Evolutionary conservation across 1,140 invertebrate species (phyloP).

Genomic region (Venturia canescens): DNA sequence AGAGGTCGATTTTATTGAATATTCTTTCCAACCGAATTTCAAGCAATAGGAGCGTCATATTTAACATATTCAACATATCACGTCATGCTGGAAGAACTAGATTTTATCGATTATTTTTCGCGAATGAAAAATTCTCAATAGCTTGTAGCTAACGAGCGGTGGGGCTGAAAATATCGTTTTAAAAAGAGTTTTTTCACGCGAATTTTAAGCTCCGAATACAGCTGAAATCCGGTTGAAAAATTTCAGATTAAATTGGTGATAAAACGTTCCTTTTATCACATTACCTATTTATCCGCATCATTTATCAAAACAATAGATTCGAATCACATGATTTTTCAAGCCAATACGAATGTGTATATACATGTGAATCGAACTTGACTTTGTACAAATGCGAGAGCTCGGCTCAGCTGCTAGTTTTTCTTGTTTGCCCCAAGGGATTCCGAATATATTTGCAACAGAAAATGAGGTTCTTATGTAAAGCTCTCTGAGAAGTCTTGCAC

Average conservation of each 20-base stretch:
- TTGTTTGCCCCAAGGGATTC: neutral
- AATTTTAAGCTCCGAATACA: neutral
- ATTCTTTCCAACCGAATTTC: no score
- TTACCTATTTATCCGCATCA: neutral
- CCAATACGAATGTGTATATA: neutral
- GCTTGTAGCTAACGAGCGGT: no score
- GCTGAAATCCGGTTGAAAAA: no score
- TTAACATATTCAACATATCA: no score
- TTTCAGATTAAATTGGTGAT: no score
- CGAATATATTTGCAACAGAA: constrained; percentile 43
- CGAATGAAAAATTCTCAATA: no score
- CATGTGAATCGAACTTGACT: neutral
- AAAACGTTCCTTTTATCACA: neutral
- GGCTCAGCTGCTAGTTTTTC: neutral
- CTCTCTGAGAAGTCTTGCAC: constrained; percentile 44
- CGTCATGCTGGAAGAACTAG: no score
- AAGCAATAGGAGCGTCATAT: no score
- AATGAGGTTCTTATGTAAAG: constrained; percentile 49
- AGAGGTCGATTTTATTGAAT: neutral
- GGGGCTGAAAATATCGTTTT: no score
- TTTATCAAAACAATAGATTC: neutral
- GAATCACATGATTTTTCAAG: no score
- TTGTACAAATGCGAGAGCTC: neutral
- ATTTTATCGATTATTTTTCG: no score
- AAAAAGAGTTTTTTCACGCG: no score